Percentiles rank a stretch among this genome's conserved stretches.
These are phyloP conservation scores for Agrotis segetum DNA, from an alignment of 2,888 invertebrate genomes.

Conservation along the genomic window DNA sequence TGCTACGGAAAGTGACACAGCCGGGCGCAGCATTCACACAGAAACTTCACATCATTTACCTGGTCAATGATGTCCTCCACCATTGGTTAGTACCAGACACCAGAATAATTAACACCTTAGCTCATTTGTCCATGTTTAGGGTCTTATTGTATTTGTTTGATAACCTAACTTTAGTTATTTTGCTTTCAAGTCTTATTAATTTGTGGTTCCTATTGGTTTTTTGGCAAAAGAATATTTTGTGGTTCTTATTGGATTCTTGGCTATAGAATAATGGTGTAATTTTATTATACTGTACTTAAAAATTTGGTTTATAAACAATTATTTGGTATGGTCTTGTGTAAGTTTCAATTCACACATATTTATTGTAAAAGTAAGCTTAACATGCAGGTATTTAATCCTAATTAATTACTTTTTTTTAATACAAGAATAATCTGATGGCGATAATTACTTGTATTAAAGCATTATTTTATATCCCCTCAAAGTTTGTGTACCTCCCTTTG, in stretches of 20 bases:
- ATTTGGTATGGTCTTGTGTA: constrained; percentile 14
- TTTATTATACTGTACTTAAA: constrained; percentile 21
- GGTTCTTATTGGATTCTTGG: constrained; percentile 51
- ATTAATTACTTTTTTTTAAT: constrained; percentile 21
- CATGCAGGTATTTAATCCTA: constrained; percentile 22
- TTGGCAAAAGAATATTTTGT: constrained; percentile 37
- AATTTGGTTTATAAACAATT: constrained; percentile 18
- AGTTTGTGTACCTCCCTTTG: constrained; percentile 68
- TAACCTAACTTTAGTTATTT: constrained; percentile 41
- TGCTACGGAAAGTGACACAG: constrained; percentile 95
- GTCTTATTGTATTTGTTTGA: constrained; percentile 47
- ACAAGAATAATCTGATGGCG: constrained; percentile 19
- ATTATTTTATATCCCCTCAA: constrained; percentile 18
- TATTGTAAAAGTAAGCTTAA: constrained; percentile 26
- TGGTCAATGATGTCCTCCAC: constrained; percentile 99
- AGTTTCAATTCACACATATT: constrained; percentile 26
- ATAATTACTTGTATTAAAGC: constrained; percentile 32
- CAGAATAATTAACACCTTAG: constrained; percentile 27
- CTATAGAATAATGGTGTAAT: constrained; percentile 28
- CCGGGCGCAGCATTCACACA: constrained; percentile 95
- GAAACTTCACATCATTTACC: constrained; percentile 99
- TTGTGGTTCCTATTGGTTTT: constrained; percentile 51
- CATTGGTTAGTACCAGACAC: constrained; percentile 95
- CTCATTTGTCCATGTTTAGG: constrained; percentile 51
- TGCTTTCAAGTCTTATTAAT: constrained; percentile 32